A percentile compares a stretch with the other conserved stretches of the same genome.
Conservation (phyloP, 2,888 invertebrate species). For the Apamea sordens region DNA sequence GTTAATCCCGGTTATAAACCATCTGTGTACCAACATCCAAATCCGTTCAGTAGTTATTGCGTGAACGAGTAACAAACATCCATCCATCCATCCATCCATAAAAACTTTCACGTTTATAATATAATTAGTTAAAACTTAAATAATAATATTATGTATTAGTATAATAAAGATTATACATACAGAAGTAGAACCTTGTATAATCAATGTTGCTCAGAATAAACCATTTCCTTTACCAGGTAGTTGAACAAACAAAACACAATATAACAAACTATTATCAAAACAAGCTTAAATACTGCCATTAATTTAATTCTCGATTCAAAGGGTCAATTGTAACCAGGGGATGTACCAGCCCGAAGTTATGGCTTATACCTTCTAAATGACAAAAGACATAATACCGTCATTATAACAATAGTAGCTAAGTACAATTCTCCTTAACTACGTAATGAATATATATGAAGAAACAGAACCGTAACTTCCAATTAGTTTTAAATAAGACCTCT, state of each 20-base stretch:
- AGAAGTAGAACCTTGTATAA: too few relatives aligned
- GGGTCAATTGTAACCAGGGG: slow-evolving; percentile 13
- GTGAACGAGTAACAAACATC: too few relatives aligned
- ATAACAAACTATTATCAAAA: slow-evolving; percentile 24
- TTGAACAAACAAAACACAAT: slow-evolving; percentile 27
- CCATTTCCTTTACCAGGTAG: background rate
- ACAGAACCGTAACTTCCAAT: slow-evolving; percentile 40
- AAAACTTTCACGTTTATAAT: too few relatives aligned
- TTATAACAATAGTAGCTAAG: slow-evolving; percentile 7
- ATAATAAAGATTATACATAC: too few relatives aligned
- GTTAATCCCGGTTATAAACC: too few relatives aligned
- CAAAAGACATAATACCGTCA: slow-evolving; percentile 18
- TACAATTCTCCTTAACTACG: slow-evolving; percentile 4
- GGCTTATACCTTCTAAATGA: slow-evolving; percentile 10
- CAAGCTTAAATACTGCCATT: slow-evolving; percentile 13
- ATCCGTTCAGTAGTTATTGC: too few relatives aligned
- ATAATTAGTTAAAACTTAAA: too few relatives aligned
- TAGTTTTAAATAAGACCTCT: slow-evolving; percentile 51
- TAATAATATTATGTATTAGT: too few relatives aligned
- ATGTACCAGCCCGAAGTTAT: slow-evolving; percentile 29
- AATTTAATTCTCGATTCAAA: slow-evolving; percentile 35
- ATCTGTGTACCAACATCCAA: too few relatives aligned
- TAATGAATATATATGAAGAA: slow-evolving; percentile 29
- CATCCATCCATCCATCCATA: too few relatives aligned
- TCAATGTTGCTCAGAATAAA: background rate